Percentiles rank a stretch among this genome's conserved stretches.
phyloP scores from a whole-genome alignment of 2,797 vertebrate genomes.

The Fundulus diaphanus region DNA sequence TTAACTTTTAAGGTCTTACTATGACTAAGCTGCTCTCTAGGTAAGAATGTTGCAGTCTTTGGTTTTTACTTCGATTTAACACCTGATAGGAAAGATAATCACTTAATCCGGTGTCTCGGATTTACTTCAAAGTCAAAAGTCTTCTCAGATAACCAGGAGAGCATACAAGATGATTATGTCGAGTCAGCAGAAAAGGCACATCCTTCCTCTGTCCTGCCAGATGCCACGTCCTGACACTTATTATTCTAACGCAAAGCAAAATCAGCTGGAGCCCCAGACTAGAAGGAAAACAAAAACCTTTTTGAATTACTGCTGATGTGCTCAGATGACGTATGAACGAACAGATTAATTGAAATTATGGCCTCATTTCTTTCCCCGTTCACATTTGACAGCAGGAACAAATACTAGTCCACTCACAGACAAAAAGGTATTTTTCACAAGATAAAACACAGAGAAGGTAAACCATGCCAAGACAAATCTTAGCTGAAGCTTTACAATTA shows the following conservation, averaged over 20 bases:
- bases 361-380: neutral
- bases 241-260: conserved; percentile 9
- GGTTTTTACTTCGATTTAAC: conserved; percentile 22
- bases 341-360: neutral
- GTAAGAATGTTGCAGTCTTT: neutral
- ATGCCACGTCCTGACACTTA: conserved; percentile 49
- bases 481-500: too few relatives aligned
- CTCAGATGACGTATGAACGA: neutral
- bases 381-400: neutral
- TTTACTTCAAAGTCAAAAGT: conserved; percentile 32
- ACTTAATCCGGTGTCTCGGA: neutral
- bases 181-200: conserved; percentile 63
- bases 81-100: conserved; percentile 5
- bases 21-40: conserved; percentile 8
- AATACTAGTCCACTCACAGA: too few relatives aligned
- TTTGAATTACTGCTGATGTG: neutral
- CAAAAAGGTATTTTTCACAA: too few relatives aligned
- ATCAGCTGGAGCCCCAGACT: neutral
- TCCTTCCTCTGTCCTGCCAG: conserved; percentile 66
- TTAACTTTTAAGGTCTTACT: conserved; percentile 32
- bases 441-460: too few relatives aligned
- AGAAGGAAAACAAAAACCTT: too few relatives aligned
- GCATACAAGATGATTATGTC: conserved; percentile 29
- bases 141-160: conserved; percentile 35
- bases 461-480: too few relatives aligned